These are phyloP conservation scores for Campylorhamphus procurvoides DNA, from an alignment of 2,113 vertebrate genomes.

Conservation along the genomic window DNA sequence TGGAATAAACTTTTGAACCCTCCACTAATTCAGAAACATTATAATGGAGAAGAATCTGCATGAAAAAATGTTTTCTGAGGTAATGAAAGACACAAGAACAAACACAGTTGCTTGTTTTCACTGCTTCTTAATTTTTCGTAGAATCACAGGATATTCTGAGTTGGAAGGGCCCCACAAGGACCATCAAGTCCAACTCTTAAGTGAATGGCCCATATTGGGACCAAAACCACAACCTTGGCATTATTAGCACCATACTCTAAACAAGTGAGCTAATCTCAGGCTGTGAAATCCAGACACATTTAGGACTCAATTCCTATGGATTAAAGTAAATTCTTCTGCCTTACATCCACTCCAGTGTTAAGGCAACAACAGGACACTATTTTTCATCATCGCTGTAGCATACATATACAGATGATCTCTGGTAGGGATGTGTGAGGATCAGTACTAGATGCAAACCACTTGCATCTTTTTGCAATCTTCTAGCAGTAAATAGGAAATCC, in stretches of 20 bases:
- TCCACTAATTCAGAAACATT: not conserved
- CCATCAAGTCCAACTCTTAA: not conserved
- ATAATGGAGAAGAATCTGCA: not conserved
- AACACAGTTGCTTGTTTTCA: not conserved
- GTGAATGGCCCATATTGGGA: not conserved
- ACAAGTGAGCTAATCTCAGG: not conserved
- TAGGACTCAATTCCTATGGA: not conserved
- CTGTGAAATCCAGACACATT: not conserved
- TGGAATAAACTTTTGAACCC: not conserved
- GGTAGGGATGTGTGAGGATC: not conserved
- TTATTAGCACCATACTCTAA: not conserved
- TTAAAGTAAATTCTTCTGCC: not conserved
- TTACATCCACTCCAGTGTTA: not conserved
- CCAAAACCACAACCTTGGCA: not conserved
- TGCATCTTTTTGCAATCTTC: not conserved
- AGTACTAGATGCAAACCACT: not conserved
- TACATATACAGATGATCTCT: not conserved
- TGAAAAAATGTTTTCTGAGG: not conserved
- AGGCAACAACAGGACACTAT: not conserved
- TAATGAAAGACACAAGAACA: not conserved
- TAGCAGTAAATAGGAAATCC: not conserved
- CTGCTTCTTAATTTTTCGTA: not conserved
- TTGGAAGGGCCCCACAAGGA: not conserved
- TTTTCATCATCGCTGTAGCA: not conserved
- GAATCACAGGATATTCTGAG: not conserved